Conservation (phyloP, 1,140 invertebrate species). For the Neomicropteryx cornuta region DNA sequence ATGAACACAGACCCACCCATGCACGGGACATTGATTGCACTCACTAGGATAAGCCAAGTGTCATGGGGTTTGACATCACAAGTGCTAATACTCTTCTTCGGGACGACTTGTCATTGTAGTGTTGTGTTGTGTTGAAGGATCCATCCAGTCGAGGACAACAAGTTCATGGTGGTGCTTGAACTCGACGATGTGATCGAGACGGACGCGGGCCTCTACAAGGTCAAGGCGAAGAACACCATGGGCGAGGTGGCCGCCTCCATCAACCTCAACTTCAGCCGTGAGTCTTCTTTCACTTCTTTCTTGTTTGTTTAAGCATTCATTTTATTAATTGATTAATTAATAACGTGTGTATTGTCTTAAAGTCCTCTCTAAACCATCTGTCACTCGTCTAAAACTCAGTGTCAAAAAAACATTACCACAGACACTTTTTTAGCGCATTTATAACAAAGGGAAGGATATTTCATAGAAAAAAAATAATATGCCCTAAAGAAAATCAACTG, state of each 20-base stretch:
- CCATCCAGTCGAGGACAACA: constrained; percentile 72
- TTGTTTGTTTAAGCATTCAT: not conserved
- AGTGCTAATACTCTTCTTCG: too few relatives aligned
- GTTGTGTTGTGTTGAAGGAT: constrained; percentile 42
- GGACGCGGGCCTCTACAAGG: constrained; percentile 94
- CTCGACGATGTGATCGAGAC: constrained; percentile 91
- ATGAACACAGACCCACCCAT: too few relatives aligned
- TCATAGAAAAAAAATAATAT: too few relatives aligned
- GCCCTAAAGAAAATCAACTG: too few relatives aligned
- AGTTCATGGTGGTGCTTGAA: constrained; percentile 83
- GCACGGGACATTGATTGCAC: too few relatives aligned
- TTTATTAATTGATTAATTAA: constrained; percentile 2
- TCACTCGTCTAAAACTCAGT: not conserved
- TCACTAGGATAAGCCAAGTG: too few relatives aligned
- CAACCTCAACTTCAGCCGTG: constrained; percentile 97
- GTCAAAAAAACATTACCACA: not conserved
- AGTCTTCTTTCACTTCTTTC: constrained; percentile 45
- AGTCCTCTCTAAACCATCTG: constrained; percentile 1
- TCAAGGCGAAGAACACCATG: constrained; percentile 95
- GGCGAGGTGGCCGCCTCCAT: constrained; percentile 97
- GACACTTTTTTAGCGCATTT: too few relatives aligned
- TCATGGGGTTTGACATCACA: too few relatives aligned
- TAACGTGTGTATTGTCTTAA: not conserved
- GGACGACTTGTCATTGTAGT: too few relatives aligned
- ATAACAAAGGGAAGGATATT: too few relatives aligned